Conservation (phyloP, 64 coral and sea anemone genomes). For the Catalaphyllia jardinei region DNA sequence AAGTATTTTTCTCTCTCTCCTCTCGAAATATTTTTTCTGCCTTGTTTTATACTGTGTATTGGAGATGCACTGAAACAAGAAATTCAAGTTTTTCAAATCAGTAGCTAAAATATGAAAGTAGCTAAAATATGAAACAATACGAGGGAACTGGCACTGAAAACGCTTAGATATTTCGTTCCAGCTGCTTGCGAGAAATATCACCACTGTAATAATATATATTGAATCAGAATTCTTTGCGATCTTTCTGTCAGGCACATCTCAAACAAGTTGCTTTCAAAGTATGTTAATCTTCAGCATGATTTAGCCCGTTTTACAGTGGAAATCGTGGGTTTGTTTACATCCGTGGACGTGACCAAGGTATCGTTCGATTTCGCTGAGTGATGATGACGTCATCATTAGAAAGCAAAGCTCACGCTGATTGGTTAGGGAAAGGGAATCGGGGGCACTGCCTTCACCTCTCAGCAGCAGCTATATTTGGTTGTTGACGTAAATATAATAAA, state of each 20-base stretch:
- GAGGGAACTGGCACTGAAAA: too few species aligned
- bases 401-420: background rate
- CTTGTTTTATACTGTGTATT: too few species aligned
- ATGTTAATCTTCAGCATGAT: background rate
- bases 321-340: constrained; percentile 40
- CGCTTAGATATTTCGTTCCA: too few species aligned
- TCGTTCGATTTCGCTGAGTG: constrained; percentile 47
- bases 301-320: background rate
- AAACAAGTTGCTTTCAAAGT: background rate
- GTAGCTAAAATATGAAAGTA: too few species aligned
- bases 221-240: too few species aligned
- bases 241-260: background rate
- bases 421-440: background rate
- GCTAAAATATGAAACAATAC: too few species aligned
- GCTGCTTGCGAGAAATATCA: too few species aligned
- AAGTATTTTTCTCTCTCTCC: background rate
- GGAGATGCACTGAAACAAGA: too few species aligned
- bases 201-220: too few species aligned
- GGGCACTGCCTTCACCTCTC: background rate
- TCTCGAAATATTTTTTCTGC: background rate
- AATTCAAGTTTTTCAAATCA: too few species aligned
- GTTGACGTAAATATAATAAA: constrained; percentile 32
- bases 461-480: background rate
- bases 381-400: constrained; percentile 15
- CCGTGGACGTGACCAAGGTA: constrained; percentile 25